Evolutionary conservation across 2,797 vertebrate species (phyloP).

Genomic region (Novumbra hubbsi): DNA sequence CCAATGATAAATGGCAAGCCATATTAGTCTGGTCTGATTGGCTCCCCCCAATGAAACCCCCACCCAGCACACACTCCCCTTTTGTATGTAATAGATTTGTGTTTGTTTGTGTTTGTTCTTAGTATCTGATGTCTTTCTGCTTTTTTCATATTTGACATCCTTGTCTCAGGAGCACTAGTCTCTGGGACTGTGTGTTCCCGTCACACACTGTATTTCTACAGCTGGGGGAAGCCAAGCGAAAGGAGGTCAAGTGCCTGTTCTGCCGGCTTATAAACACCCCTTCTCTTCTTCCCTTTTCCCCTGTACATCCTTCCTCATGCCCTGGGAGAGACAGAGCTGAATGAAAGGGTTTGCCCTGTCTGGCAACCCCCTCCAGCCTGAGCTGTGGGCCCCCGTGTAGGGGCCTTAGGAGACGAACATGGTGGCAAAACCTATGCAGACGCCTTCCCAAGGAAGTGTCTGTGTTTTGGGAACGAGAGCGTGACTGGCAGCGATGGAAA

Average conservation of each 20-base stretch:
- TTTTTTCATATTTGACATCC: background rate
- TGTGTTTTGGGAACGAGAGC: background rate
- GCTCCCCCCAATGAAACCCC: too few species aligned
- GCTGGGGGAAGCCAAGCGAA: constrained; percentile 50
- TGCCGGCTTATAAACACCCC: constrained; percentile 44
- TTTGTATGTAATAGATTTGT: background rate
- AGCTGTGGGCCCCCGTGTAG: background rate
- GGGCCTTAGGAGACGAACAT: background rate
- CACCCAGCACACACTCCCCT: background rate
- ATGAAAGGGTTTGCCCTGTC: constrained; percentile 7
- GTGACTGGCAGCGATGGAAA: background rate
- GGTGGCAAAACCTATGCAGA: background rate
- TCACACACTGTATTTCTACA: constrained; percentile 27
- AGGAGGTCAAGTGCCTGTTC: constrained; percentile 67
- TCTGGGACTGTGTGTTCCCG: constrained; percentile 23
- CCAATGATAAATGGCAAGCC: background rate
- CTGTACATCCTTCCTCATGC: background rate
- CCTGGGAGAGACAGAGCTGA: background rate
- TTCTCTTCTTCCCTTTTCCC: constrained; percentile 4
- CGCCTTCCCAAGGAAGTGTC: background rate
- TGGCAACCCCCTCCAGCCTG: background rate
- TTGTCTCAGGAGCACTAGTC: constrained; percentile 4
- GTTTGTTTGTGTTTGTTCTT: background rate
- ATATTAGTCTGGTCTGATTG: background rate
- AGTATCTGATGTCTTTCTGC: background rate